A percentile compares a stretch with the other conserved stretches of the same genome.
These are phyloP conservation scores for Pituophis catenifer DNA, from an alignment of 2,113 vertebrate species.

Conservation along the genomic window DNA sequence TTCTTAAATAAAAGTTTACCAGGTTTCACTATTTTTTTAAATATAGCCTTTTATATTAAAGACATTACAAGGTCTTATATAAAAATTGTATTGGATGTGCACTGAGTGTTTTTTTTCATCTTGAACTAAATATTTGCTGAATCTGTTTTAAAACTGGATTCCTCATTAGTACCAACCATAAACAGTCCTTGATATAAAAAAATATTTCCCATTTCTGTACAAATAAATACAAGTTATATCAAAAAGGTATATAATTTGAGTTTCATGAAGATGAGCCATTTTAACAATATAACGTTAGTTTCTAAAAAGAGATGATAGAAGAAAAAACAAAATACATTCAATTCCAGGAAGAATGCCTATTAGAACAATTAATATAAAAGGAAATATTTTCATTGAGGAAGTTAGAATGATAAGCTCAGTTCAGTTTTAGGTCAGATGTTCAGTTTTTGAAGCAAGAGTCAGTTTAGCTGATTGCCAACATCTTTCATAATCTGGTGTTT, in stretches of 20 bases:
- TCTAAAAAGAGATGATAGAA: conserved; percentile 24
- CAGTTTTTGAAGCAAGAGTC: conserved; percentile 28
- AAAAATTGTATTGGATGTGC: conserved; percentile 50
- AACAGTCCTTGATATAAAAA: conserved; percentile 32
- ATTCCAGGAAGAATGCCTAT: neutral
- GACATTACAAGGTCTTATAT: conserved; percentile 46
- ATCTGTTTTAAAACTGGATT: conserved; percentile 50
- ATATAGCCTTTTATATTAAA: conserved; percentile 57
- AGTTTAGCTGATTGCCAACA: neutral
- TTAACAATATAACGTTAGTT: conserved; percentile 38
- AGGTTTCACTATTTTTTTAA: conserved; percentile 53
- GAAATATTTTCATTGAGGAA: neutral
- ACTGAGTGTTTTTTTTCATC: conserved; percentile 17
- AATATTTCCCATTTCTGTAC: conserved; percentile 54
- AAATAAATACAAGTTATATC: conserved; percentile 47
- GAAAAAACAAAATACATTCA: conserved; percentile 10
- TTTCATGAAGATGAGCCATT: conserved; percentile 28
- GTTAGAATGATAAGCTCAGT: neutral
- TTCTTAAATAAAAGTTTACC: conserved; percentile 56
- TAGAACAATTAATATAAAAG: conserved; percentile 29
- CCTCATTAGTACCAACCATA: conserved; percentile 36
- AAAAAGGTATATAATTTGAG: conserved; percentile 60
- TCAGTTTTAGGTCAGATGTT: neutral
- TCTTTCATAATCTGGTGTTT: conserved; percentile 2
- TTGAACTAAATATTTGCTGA: conserved; percentile 35